A percentile compares a stretch with the other conserved stretches of the same genome.
Evolutionary conservation across 92 coral and sea anemone genomes (phyloP).

Genomic region (Phenganax marumi): DNA sequence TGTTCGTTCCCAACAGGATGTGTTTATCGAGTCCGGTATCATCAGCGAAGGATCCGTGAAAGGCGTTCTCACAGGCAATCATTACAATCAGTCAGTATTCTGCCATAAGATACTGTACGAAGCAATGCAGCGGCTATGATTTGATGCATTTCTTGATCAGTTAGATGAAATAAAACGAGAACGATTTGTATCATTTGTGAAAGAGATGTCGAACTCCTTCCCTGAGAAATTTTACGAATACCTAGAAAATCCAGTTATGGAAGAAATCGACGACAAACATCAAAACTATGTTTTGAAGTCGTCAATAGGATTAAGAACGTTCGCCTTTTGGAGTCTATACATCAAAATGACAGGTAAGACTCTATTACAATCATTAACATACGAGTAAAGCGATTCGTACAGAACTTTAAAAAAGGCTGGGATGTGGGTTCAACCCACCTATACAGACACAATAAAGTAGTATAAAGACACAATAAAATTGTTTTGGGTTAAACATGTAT

Average conservation of each 20-base stretch:
- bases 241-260: constrained; percentile 8
- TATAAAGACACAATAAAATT: too few relatives aligned
- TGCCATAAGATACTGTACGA: constrained; percentile 7
- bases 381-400: too few relatives aligned
- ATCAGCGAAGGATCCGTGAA: constrained; percentile 9
- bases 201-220: background rate
- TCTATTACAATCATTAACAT: too few relatives aligned
- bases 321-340: constrained; percentile 24
- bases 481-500: too few relatives aligned
- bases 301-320: constrained; percentile 23
- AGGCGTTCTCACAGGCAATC: constrained; percentile 12
- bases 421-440: too few relatives aligned
- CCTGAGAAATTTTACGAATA: constrained; percentile 10
- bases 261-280: constrained; percentile 32
- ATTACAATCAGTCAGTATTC: background rate
- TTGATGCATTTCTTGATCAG: background rate
- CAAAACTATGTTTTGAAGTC: constrained; percentile 34
- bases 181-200: background rate
- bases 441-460: too few relatives aligned
- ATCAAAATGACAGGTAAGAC: constrained; percentile 19
- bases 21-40: constrained; percentile 23
- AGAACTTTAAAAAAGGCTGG: too few relatives aligned
- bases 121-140: constrained; percentile 16
- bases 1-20: background rate
- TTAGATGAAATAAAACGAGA: background rate